Percentiles rank a stretch among this genome's conserved stretches.
These are phyloP conservation scores for Helogale parvula DNA, from an alignment of 2,113 vertebrate species.

Conservation along the genomic window DNA sequence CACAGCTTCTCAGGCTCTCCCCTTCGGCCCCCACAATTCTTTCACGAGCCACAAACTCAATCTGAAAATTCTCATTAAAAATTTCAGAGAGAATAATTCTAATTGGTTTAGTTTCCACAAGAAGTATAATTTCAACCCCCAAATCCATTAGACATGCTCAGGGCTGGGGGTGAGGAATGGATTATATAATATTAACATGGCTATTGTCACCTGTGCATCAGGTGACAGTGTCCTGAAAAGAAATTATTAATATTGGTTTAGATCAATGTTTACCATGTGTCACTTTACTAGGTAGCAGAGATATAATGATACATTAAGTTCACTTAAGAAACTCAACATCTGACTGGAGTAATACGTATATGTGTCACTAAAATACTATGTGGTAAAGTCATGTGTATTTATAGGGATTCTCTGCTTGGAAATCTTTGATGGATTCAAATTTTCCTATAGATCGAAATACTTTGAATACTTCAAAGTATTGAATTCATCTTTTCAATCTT, in stretches of 20 bases:
- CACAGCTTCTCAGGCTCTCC: background rate
- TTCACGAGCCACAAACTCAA: background rate
- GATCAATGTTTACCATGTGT: background rate
- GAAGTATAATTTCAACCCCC: background rate
- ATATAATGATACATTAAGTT: background rate
- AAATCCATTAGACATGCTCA: background rate
- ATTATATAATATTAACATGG: background rate
- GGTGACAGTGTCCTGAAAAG: background rate
- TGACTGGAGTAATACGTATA: background rate
- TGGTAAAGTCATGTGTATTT: background rate
- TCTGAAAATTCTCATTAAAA: background rate
- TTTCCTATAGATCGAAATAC: background rate
- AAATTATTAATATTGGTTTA: background rate
- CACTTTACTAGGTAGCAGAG: background rate
- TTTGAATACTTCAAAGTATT: background rate
- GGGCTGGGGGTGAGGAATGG: background rate
- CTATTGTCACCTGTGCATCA: background rate
- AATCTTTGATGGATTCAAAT: background rate
- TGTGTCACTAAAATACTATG: background rate
- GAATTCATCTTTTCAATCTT: background rate
- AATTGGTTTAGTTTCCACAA: background rate
- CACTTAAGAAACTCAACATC: background rate
- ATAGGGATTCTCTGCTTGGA: background rate
- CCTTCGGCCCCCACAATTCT: fast-evolving
- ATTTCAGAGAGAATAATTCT: background rate